These are phyloP conservation scores for Drosophila sordidapex DNA, from an alignment of 2,888 invertebrate species.

Conservation along the genomic window DNA sequence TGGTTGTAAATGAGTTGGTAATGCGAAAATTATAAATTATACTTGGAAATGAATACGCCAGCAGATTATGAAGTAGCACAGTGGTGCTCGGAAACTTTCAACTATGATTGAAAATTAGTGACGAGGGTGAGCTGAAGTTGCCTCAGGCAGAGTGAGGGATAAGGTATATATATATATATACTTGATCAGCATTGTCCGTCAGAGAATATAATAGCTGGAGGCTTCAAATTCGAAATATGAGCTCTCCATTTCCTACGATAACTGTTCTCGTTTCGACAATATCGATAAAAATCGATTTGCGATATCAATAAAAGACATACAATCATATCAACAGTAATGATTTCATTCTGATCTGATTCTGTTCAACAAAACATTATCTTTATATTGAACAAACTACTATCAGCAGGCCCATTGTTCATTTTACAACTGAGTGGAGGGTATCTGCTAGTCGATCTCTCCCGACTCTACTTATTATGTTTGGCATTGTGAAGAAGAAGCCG, in stretches of 20 bases:
- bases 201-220: background rate
- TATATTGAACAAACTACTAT: too few species aligned
- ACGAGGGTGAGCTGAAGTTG: background rate
- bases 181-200: background rate
- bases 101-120: background rate
- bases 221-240: background rate
- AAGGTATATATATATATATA: background rate
- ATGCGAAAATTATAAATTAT: slow-evolving; percentile 9
- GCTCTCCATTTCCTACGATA: background rate
- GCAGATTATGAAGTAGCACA: slow-evolving; percentile 1
- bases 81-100: background rate
- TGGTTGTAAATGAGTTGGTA: slow-evolving; percentile 10
- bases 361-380: background rate
- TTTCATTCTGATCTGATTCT: background rate
- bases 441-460: background rate
- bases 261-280: background rate
- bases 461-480: too few species aligned
- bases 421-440: background rate
- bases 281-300: background rate
- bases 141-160: background rate
- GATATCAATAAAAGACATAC: background rate
- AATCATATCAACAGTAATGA: background rate
- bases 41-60: slow-evolving; percentile 7
- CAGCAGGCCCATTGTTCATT: too few species aligned
- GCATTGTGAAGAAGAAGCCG: background rate